Evolutionary conservation across 2,797 vertebrate genomes (phyloP).

Genomic region (Zalophus californianus): DNA sequence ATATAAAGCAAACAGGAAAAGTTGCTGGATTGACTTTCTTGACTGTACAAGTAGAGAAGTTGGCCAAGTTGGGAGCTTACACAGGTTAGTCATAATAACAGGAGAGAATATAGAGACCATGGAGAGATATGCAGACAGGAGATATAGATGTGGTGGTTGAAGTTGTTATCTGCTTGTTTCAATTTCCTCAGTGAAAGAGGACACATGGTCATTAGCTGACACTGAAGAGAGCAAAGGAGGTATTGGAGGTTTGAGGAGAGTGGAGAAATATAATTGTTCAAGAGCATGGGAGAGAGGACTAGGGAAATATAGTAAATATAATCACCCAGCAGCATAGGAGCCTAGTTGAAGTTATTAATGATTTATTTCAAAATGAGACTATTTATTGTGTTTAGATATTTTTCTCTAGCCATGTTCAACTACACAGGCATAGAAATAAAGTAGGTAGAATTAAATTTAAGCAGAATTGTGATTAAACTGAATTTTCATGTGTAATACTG

Average conservation of each 20-base stretch:
- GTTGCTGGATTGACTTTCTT: neutral
- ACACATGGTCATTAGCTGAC: neutral
- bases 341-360: neutral
- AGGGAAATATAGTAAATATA: neutral
- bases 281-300: neutral
- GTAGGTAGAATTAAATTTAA: neutral
- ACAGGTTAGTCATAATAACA: neutral
- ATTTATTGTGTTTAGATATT: neutral
- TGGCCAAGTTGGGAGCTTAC: neutral
- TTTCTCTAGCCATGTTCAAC: neutral
- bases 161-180: neutral
- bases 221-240: neutral
- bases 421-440: neutral
- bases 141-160: neutral
- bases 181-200: neutral
- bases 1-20: neutral
- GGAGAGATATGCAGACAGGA: neutral
- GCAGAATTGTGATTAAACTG: neutral
- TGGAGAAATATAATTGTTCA: neutral
- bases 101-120: neutral
- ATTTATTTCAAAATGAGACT: slow-evolving; percentile 26
- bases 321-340: neutral
- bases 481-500: neutral
- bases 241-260: neutral
- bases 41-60: neutral